Percentiles rank a stretch among this genome's conserved stretches.
Evolutionary conservation across 2,888 invertebrate species (phyloP).

Genomic region (Toxonevra muliebris): DNA sequence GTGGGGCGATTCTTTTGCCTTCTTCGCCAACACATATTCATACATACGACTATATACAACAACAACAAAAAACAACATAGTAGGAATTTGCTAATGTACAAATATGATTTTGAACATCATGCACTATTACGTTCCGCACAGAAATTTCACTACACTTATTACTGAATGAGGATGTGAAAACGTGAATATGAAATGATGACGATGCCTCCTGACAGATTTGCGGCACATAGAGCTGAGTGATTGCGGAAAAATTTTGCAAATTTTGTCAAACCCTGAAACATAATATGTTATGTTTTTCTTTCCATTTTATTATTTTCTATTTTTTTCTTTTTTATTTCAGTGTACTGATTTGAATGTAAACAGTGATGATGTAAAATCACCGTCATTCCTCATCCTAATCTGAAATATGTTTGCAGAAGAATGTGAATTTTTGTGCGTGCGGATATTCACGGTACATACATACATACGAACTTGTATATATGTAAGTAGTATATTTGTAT

Average conservation of each 20-base stretch:
- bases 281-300: constrained; percentile 13
- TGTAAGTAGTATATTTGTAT: not conserved
- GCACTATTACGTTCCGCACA: not conserved
- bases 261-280: constrained; percentile 35
- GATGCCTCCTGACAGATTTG: constrained; percentile 55
- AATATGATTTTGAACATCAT: constrained; percentile 17
- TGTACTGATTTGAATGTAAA: constrained; percentile 44
- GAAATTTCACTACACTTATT: not conserved
- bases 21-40: not conserved
- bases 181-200: constrained; percentile 48
- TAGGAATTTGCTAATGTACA: constrained; percentile 24
- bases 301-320: not conserved
- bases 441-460: not conserved
- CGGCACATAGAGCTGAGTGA: constrained; percentile 42
- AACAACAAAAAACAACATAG: too few relatives aligned
- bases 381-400: constrained; percentile 51
- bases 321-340: not conserved
- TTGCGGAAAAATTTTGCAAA: constrained; percentile 57
- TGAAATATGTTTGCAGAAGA: not conserved
- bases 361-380: constrained; percentile 58
- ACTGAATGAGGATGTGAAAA: not conserved
- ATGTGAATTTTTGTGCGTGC: not conserved
- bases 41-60: too few relatives aligned
- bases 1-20: constrained; percentile 13
- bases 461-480: not conserved